Percentiles rank a stretch among this genome's conserved stretches.
phyloP scores from a whole-genome alignment of 2,113 vertebrate species.

The Nothoprocta pentlandii region DNA sequence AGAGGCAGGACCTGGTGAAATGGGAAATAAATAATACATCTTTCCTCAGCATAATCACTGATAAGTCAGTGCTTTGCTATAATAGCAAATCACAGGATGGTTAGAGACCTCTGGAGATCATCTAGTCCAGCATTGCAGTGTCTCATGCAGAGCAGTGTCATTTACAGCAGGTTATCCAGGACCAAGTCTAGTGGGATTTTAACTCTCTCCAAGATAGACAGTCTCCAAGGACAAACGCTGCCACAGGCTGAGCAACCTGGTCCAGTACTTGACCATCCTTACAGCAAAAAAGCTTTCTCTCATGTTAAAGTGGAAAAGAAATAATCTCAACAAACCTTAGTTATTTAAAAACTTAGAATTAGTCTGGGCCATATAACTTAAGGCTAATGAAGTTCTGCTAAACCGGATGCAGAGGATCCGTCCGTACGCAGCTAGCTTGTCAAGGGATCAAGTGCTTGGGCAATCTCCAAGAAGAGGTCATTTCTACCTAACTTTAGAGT shows the following conservation, averaged over 20 bases:
- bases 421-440: not conserved
- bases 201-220: not conserved
- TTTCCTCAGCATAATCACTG: not conserved
- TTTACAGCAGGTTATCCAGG: not conserved
- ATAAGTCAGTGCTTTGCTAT: not conserved
- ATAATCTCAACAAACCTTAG: not conserved
- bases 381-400: not conserved
- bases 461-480: not conserved
- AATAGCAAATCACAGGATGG: not conserved
- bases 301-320: not conserved
- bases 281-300: not conserved
- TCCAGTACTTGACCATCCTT: not conserved
- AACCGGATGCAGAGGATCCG: not conserved
- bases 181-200: not conserved
- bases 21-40: not conserved
- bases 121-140: not conserved
- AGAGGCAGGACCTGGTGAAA: not conserved
- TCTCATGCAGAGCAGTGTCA: not conserved
- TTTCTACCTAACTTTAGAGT: no score
- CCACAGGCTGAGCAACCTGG: not conserved
- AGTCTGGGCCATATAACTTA: not conserved
- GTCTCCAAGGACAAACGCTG: not conserved
- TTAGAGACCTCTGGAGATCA: not conserved
- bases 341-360: not conserved
- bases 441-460: not conserved